Conservation (phyloP, 2,113 vertebrate species). For the Laticauda laticaudata region DNA sequence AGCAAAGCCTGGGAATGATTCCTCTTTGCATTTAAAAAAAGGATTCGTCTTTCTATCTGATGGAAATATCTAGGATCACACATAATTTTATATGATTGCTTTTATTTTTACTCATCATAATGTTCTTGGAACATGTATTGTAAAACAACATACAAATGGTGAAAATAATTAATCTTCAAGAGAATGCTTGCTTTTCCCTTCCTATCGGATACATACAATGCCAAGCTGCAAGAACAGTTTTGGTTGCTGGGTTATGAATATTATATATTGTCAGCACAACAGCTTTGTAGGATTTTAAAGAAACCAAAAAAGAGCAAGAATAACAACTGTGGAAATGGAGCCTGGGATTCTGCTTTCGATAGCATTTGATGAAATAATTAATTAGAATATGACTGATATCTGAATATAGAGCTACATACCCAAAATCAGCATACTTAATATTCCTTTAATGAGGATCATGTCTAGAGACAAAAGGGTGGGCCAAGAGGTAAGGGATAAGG, state of each 20-base stretch:
- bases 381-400: not conserved
- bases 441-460: not conserved
- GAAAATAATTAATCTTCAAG: not conserved
- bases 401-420: too few relatives aligned
- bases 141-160: not conserved
- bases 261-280: too few relatives aligned
- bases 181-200: not conserved
- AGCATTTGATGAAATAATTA: not conserved
- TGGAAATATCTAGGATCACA: not conserved
- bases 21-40: not conserved
- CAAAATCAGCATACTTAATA: not conserved
- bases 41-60: not conserved
- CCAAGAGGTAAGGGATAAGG: not conserved
- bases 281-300: not conserved
- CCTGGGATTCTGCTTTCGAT: not conserved
- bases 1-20: not conserved
- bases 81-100: not conserved
- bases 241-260: not conserved
- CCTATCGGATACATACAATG: not conserved
- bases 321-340: not conserved
- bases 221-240: not conserved
- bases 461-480: not conserved
- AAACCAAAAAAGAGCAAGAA: not conserved
- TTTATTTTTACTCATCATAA: not conserved
- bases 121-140: not conserved